These are phyloP conservation scores for Dorcus hopei DNA, from an alignment of 2,888 invertebrate genomes.

Conservation along the genomic window DNA sequence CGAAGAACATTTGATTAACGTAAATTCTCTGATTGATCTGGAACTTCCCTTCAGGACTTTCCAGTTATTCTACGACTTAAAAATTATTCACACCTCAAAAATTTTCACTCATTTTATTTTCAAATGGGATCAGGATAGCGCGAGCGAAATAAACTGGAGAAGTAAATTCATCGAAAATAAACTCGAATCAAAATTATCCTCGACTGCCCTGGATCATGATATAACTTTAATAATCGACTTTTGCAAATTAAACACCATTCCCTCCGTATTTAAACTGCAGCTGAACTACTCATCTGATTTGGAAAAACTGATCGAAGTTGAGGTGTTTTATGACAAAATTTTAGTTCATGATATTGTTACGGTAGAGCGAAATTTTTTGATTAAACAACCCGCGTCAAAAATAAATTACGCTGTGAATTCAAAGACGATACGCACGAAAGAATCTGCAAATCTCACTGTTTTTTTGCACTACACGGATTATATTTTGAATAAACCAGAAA, in stretches of 20 bases:
- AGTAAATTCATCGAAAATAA: constrained; percentile 18
- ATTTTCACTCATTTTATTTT: constrained; percentile 8
- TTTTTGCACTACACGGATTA: constrained; percentile 25
- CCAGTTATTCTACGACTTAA: background rate
- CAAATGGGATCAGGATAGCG: constrained; percentile 20
- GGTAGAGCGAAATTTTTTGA: constrained; percentile 21
- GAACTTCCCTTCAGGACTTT: constrained; percentile 21
- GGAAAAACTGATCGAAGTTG: constrained; percentile 23
- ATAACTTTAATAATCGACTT: constrained; percentile 22
- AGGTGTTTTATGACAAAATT: constrained; percentile 24
- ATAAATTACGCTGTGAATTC: constrained; percentile 26
- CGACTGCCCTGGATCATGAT: constrained; percentile 20
- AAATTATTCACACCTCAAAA: constrained; percentile 13
- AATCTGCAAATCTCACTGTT: constrained; percentile 24
- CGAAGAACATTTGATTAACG: constrained; percentile 1
- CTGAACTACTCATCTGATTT: constrained; percentile 24
- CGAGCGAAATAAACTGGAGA: constrained; percentile 12
- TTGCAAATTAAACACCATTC: constrained; percentile 16
- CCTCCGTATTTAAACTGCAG: constrained; percentile 19
- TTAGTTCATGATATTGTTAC: constrained; percentile 7
- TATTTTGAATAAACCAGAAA: constrained; percentile 16
- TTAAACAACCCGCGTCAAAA: constrained; percentile 28
- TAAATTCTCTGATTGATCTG: constrained; percentile 7
- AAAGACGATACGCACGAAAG: constrained; percentile 14
- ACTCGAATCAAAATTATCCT: constrained; percentile 19